These are phyloP conservation scores for Candoia aspera DNA, from an alignment of 2,113 vertebrate genomes.

Conservation along the genomic window DNA sequence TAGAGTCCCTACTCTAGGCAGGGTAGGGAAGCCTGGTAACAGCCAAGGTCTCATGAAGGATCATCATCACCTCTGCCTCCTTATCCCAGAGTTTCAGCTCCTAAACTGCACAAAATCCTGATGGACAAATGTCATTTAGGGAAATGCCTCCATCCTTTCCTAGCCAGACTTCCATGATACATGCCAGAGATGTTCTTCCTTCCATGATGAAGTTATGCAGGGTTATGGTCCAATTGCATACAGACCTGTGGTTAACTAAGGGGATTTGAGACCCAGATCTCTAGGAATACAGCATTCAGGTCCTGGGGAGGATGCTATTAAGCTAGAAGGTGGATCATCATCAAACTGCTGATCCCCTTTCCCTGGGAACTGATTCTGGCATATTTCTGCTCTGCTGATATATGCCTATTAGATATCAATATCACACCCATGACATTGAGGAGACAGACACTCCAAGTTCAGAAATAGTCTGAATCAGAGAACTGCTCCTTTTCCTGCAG, in stretches of 20 bases:
- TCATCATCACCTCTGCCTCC: not conserved
- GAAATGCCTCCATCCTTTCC: not conserved
- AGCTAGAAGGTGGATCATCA: no score
- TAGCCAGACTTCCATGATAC: not conserved
- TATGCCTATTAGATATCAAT: no score
- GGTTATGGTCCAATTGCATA: not conserved
- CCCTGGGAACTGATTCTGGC: no score
- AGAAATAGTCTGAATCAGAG: no score
- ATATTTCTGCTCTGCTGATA: no score
- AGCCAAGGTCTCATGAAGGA: not conserved
- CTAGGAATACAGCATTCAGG: not conserved
- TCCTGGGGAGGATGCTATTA: no score
- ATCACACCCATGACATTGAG: no score
- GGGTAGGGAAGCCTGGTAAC: not conserved
- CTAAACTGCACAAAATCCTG: not conserved
- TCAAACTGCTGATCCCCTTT: no score
- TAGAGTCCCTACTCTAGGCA: no score
- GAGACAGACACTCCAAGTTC: no score
- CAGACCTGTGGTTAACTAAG: not conserved
- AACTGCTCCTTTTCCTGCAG: no score
- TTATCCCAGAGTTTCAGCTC: not conserved
- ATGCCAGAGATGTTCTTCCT: not conserved
- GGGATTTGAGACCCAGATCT: not conserved
- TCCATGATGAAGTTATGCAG: not conserved
- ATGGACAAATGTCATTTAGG: not conserved